phyloP scores from a whole-genome alignment of 1,140 invertebrate genomes.

The Phortica variegata region DNA sequence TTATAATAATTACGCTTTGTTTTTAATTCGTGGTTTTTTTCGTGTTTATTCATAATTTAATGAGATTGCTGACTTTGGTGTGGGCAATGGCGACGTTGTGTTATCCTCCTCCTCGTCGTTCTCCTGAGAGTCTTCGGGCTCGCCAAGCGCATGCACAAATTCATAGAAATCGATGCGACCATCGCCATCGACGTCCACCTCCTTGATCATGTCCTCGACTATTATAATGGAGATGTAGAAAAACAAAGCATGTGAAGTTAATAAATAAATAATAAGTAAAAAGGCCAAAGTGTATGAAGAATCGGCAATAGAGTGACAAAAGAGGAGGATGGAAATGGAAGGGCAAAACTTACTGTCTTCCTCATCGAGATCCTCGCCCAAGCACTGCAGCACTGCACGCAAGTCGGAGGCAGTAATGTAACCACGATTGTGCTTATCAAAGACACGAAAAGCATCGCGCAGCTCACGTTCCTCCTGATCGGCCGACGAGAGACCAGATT shows the following conservation, averaged over 20 bases:
- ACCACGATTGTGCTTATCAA: conserved; percentile 83
- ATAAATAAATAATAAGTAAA: background rate
- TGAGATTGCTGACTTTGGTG: conserved; percentile 45
- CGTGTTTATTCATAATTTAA: conserved; percentile 33
- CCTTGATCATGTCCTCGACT: conserved; percentile 93
- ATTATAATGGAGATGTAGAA: conserved; percentile 50
- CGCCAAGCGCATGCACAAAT: conserved; percentile 80
- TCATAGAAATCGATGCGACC: conserved; percentile 87
- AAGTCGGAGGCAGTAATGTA: conserved; percentile 84
- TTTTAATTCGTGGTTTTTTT: background rate
- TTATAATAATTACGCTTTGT: too few relatives aligned
- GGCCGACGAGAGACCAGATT: conserved; percentile 62
- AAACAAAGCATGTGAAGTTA: conserved; percentile 9
- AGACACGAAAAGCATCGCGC: conserved; percentile 83
- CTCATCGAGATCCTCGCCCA: conserved; percentile 81
- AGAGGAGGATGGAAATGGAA: background rate
- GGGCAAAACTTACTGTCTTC: conserved; percentile 71
- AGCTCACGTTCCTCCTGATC: conserved; percentile 83
- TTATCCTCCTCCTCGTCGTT: conserved; percentile 74
- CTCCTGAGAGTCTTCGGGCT: conserved; percentile 78
- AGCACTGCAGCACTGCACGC: conserved; percentile 78
- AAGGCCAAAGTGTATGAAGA: background rate
- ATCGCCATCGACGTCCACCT: conserved; percentile 87
- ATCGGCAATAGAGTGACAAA: too few relatives aligned
- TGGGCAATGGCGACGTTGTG: conserved; percentile 53